Evolutionary conservation across 2,113 vertebrate species (phyloP).

Genomic region (Paracyprichromis sp.): DNA sequence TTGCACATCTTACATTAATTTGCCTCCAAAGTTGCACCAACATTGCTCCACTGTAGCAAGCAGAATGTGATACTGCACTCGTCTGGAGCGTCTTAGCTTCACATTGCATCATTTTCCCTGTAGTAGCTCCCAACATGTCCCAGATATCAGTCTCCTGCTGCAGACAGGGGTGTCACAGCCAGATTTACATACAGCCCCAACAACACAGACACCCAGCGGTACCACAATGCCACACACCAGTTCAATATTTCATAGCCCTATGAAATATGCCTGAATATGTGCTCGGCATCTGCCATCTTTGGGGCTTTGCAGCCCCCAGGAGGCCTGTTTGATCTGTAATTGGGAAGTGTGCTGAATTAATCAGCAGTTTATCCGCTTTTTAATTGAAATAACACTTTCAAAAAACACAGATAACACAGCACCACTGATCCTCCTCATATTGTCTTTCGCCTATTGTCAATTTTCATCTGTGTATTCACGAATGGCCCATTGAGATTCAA

Average conservation of each 20-base stretch:
- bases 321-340: slow-evolving; percentile 97
- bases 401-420: slow-evolving; percentile 71
- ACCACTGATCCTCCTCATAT: slow-evolving; percentile 66
- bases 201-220: slow-evolving; percentile 65
- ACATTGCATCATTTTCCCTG: slow-evolving; percentile 54
- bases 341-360: slow-evolving; percentile 98
- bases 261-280: slow-evolving; percentile 93
- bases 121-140: slow-evolving; percentile 49
- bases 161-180: slow-evolving; percentile 50
- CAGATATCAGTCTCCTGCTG: slow-evolving; percentile 60
- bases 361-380: slow-evolving; percentile 94
- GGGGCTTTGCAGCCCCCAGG: slow-evolving; percentile 81
- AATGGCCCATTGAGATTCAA: slow-evolving; percentile 38
- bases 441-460: slow-evolving; percentile 48
- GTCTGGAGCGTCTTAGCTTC: slow-evolving; percentile 41
- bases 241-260: slow-evolving; percentile 94
- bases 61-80: slow-evolving; percentile 1
- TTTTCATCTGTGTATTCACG: slow-evolving; percentile 33
- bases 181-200: slow-evolving; percentile 61
- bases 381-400: slow-evolving; percentile 86
- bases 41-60: slow-evolving; percentile 15
- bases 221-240: slow-evolving; percentile 80
- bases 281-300: slow-evolving; percentile 86
- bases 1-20: neutral
- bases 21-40: slow-evolving; percentile 12